Evolutionary conservation across 2,888 invertebrate genomes (phyloP), one percentile per base, ranked within the genome.

Genomic region (Lepidocyrtinus sp.): DNA sequence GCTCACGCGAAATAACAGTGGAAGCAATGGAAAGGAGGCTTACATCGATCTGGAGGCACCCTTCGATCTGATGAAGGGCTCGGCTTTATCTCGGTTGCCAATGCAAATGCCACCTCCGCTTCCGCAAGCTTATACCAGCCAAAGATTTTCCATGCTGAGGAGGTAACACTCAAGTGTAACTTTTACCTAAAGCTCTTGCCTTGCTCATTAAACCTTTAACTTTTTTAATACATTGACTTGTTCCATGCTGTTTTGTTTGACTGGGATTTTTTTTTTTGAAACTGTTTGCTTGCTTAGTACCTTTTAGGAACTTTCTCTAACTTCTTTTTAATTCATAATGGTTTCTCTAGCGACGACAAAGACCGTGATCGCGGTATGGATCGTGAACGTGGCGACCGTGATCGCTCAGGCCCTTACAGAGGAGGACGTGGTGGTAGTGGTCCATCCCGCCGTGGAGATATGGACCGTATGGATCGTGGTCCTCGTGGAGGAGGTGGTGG

Each of bases 1-100:
- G 74, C 74, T 74, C 36, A 67, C 74, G 25, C 50, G 67, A 26
- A 55, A 65, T 55, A 61, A 36, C 27, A 67, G 74, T 62, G 74
- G 74, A 25, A 25, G 50, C 36, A 62, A 62, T 9, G 65, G 74
- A 17, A 74, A 67, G 62, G 74, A 74, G 5, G 59, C 55, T 12
- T 74, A 67, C 59, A 67, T 74, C 24, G 74, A 74, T 24, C 25
- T 63, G 24, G 25, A 22, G 26, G 63, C 63, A 1, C 26, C 63
- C n/a, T 63, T 17, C 17, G 63, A 63, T 12, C 5, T 26, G 2
- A 24, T 63, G n/a, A 63, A 63, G 26, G 63, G 63, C 1, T 25
- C n/a, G n/a, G n/a, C n/a, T n/a, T n/a, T n/a, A n/a, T 68, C 68
- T 17, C 22, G 68, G 50, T 67, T 46, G 22, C 68, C 68, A 46